Evolutionary conservation across 1,140 invertebrate species (phyloP).

Genomic region (Lordiphosa stackelbergi): DNA sequence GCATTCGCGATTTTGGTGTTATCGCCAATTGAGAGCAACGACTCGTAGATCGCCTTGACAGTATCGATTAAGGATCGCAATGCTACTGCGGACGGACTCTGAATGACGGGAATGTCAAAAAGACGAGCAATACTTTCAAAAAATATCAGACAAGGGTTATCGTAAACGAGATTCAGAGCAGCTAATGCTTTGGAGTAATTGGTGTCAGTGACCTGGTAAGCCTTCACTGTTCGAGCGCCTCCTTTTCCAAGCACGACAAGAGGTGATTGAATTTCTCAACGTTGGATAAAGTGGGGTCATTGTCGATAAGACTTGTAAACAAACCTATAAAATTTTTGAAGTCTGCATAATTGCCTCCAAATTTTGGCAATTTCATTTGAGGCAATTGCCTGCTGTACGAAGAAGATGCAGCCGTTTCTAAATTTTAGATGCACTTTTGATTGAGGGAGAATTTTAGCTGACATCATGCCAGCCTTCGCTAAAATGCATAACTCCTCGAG

Average conservation of each 20-base stretch:
- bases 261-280: not conserved
- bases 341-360: no score
- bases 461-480: no score
- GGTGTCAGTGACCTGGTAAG: not conserved
- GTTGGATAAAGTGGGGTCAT: not conserved
- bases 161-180: slow-evolving; percentile 1
- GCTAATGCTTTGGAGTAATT: slow-evolving; percentile 2
- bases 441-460: no score
- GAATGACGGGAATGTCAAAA: not conserved
- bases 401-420: no score
- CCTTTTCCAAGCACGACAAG: not conserved
- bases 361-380: no score
- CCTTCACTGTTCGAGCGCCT: not conserved
- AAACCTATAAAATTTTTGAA: slow-evolving; percentile 6
- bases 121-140: not conserved
- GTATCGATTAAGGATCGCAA: not conserved
- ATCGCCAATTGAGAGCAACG: no score
- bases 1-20: no score
- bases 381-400: no score
- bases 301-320: not conserved
- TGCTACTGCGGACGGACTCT: not conserved
- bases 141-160: not conserved
- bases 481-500: no score
- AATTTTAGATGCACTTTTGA: no score
- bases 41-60: no score